phyloP scores from a whole-genome alignment of 1,140 invertebrate species.

The Macrocentrus cingulum region DNA sequence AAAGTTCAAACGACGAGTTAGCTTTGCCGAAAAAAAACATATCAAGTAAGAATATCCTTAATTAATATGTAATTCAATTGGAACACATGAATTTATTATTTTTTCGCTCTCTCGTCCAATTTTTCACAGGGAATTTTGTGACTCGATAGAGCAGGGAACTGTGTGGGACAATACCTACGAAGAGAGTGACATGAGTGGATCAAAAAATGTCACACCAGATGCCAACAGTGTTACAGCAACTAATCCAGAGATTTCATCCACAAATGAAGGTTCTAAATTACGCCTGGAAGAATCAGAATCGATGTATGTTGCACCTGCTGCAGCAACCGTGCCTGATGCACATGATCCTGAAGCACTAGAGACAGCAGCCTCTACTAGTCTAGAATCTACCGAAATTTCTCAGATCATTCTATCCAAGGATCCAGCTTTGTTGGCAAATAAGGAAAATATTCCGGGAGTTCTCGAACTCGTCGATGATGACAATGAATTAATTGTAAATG shows the following conservation, averaged over 20 bases:
- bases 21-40: slow-evolving; percentile 46
- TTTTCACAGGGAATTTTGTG: slow-evolving; percentile 43
- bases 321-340: too few species aligned
- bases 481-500: background rate
- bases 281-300: too few species aligned
- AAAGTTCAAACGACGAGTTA: slow-evolving; percentile 41
- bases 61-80: background rate
- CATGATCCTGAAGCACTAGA: background rate
- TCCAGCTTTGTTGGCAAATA: background rate
- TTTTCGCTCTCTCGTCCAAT: too few species aligned
- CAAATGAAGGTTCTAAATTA: too few species aligned
- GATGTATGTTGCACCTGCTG: too few species aligned
- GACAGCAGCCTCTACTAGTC: background rate
- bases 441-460: slow-evolving; percentile 21
- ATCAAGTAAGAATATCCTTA: slow-evolving; percentile 39
- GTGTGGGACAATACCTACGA: slow-evolving; percentile 47
- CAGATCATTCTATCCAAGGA: background rate
- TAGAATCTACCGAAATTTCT: background rate
- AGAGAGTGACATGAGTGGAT: slow-evolving; percentile 39
- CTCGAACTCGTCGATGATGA: slow-evolving; percentile 1
- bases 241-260: background rate
- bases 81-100: too few species aligned
- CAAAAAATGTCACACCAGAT: background rate
- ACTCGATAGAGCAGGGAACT: slow-evolving; percentile 42
- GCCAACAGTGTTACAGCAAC: background rate